A percentile compares a stretch with the other conserved stretches of the same genome.
These are phyloP conservation scores for Phalacrocorax brasilianus DNA, from an alignment of 2,113 vertebrate species.

Conservation along the genomic window DNA sequence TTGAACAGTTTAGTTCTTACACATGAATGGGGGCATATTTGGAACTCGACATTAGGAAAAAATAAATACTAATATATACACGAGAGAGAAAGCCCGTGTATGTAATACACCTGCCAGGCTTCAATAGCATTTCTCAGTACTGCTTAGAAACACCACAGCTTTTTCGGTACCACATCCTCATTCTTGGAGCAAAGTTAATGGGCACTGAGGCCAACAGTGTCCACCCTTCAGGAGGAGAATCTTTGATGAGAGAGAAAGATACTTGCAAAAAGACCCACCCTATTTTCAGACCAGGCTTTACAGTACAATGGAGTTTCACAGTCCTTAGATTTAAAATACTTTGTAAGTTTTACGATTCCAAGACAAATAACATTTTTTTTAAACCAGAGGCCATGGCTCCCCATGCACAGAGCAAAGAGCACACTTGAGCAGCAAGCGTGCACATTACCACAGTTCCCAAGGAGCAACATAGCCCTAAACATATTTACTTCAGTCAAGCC, in stretches of 20 bases:
- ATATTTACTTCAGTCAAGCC: neutral
- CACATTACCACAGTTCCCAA: neutral
- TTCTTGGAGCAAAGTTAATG: neutral
- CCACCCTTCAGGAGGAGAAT: neutral
- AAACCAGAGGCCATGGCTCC: neutral
- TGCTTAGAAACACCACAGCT: neutral
- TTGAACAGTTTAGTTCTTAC: neutral
- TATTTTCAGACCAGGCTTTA: neutral
- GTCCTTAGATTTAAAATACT: neutral
- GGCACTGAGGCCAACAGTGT: neutral
- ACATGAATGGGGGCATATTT: neutral
- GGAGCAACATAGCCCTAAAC: neutral
- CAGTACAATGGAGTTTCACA: neutral
- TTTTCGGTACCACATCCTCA: neutral
- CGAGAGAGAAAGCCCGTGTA: neutral
- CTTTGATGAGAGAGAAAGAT: neutral
- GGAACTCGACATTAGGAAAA: neutral
- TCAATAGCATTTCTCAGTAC: neutral
- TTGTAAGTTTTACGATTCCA: neutral
- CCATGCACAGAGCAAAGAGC: neutral
- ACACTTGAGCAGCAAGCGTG: fast-evolving
- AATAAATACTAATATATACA: neutral
- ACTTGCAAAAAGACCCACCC: neutral
- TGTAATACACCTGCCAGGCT: neutral
- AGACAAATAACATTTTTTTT: neutral